Evolutionary conservation across 2,888 invertebrate genomes (phyloP).

Genomic region (Formica aserva): DNA sequence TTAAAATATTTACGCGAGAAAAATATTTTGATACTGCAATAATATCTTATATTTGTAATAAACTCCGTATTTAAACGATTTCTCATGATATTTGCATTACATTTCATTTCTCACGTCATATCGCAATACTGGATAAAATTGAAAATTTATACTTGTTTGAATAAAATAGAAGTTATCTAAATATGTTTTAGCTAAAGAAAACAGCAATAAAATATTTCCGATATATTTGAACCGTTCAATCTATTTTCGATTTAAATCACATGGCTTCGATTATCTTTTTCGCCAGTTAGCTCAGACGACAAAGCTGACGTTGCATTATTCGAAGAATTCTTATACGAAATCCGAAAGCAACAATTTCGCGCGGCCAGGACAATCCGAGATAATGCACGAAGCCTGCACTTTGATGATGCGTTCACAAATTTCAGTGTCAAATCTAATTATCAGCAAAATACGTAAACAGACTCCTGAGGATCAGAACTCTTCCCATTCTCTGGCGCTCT

Average conservation of each 20-base stretch:
- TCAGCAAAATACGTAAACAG: slow-evolving; percentile 51
- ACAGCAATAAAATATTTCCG: neutral
- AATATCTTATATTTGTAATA: neutral
- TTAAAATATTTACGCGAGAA: neutral
- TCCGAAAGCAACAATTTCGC: slow-evolving; percentile 26
- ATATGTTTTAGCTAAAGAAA: neutral
- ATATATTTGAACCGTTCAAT: neutral
- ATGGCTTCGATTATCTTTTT: neutral
- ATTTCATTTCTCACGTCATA: neutral
- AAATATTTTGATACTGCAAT: neutral
- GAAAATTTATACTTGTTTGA: neutral
- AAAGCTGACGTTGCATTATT: slow-evolving; percentile 4
- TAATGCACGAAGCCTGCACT: slow-evolving; percentile 34
- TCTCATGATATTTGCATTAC: neutral
- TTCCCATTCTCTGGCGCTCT: slow-evolving; percentile 15
- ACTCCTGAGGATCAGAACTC: slow-evolving; percentile 42
- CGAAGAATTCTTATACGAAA: neutral
- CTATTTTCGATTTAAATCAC: slow-evolving; percentile 1
- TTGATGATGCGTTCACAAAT: slow-evolving; percentile 37
- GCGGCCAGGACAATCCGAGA: slow-evolving; percentile 12
- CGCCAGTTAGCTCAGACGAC: neutral
- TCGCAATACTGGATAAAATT: neutral
- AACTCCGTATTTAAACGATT: neutral
- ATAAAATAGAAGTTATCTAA: neutral
- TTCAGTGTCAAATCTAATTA: slow-evolving; percentile 56